These are phyloP conservation scores for Poecile montanus DNA, from an alignment of 2,797 vertebrate species.

Conservation along the genomic window DNA sequence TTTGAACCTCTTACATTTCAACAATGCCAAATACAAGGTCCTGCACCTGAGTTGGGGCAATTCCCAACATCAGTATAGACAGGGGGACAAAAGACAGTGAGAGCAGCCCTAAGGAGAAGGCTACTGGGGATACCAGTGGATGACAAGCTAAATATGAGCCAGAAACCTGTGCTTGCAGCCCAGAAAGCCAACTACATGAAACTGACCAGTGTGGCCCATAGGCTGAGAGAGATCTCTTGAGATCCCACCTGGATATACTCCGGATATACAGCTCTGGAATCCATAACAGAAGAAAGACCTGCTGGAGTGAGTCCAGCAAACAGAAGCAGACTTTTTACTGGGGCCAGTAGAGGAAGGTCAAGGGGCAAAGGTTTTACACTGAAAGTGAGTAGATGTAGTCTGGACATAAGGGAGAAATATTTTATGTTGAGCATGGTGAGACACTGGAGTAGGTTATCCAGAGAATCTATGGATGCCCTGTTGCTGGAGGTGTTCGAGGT, in stretches of 20 bases:
- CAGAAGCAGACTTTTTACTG: not conserved
- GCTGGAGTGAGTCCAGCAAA: not conserved
- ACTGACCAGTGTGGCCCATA: not conserved
- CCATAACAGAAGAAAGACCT: not conserved
- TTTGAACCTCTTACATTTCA: not conserved
- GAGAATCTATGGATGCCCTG: not conserved
- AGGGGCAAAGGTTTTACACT: not conserved
- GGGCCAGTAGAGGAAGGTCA: not conserved
- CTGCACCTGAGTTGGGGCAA: not conserved
- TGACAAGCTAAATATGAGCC: not conserved
- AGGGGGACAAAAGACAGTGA: not conserved
- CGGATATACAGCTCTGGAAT: not conserved
- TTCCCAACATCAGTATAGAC: fast-evolving
- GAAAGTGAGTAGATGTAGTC: not conserved
- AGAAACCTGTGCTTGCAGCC: fast-evolving
- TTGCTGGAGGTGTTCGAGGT: not conserved
- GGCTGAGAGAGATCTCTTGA: fast-evolving
- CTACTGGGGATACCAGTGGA: not conserved
- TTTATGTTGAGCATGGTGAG: not conserved
- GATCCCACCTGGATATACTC: no score
- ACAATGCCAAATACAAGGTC: not conserved
- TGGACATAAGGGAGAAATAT: not conserved
- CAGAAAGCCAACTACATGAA: not conserved
- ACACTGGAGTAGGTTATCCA: not conserved
- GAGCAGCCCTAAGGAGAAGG: not conserved